Conservation (phyloP, 2,797 vertebrate genomes). For the Acrossocheilus fasciatus region DNA sequence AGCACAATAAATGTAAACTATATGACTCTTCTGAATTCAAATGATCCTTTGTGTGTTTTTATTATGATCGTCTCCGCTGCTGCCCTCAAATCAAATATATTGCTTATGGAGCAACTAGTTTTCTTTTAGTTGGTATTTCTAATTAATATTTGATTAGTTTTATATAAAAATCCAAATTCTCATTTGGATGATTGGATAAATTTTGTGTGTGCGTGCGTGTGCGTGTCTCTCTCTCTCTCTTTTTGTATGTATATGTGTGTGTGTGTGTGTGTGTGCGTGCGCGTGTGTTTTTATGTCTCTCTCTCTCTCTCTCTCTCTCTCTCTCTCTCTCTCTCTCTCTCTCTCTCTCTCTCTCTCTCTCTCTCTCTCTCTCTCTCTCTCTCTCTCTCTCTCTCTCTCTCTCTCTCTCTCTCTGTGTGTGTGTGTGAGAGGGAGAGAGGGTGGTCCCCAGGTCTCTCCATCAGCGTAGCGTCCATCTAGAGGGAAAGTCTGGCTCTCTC, state of each 20-base stretch:
- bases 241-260: too few species aligned
- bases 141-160: background rate
- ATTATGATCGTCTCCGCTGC: background rate
- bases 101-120: background rate
- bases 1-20: background rate
- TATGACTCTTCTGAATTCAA: background rate
- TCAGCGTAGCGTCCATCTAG: constrained; percentile 48
- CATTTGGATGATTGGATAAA: background rate
- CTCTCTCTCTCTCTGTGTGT: too few species aligned
- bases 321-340: too few species aligned
- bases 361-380: too few species aligned
- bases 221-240: too few species aligned
- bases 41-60: background rate
- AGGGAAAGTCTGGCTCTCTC: constrained; percentile 67
- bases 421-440: too few species aligned
- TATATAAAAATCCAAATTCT: background rate
- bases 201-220: too few species aligned
- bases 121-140: background rate
- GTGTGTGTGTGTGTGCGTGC: too few species aligned
- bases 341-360: too few species aligned
- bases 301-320: too few species aligned
- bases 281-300: too few species aligned
- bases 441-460: background rate
- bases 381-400: too few species aligned
- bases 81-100: background rate